phyloP scores from a whole-genome alignment of 2,113 vertebrate genomes.

The Microtus ochrogaster region DNA sequence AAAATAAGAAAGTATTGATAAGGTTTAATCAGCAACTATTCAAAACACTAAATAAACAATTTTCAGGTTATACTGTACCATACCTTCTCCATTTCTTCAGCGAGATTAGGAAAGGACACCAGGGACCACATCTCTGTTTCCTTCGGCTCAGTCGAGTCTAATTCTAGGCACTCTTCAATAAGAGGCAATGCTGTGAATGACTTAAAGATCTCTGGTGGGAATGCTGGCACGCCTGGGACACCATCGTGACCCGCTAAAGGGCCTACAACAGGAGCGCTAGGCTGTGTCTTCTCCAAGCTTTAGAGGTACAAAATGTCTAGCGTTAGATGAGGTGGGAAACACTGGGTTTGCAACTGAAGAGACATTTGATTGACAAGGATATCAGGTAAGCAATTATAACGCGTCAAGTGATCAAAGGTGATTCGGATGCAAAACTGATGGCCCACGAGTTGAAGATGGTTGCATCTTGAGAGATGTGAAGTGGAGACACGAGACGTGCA shows the following conservation, averaged over 20 bases:
- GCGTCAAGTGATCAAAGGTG: not conserved
- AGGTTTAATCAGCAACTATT: not conserved
- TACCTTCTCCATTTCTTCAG: not conserved
- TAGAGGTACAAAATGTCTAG: slow-evolving; percentile 8
- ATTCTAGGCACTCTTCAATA: not conserved
- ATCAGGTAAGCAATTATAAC: not conserved
- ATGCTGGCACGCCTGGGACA: not conserved
- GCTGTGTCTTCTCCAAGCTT: not conserved
- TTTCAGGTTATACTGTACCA: not conserved
- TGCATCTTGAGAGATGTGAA: not conserved
- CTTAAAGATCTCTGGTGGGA: not conserved
- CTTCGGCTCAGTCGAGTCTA: not conserved
- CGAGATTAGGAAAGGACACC: not conserved
- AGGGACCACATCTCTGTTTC: not conserved
- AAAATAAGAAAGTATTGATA: not conserved
- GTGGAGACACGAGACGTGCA: not conserved
- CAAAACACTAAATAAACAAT: not conserved
- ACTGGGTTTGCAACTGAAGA: not conserved
- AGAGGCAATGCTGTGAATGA: not conserved
- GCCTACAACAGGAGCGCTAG: not conserved
- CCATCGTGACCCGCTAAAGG: not conserved
- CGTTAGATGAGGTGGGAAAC: not conserved
- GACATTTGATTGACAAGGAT: not conserved
- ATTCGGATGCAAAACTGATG: not conserved
- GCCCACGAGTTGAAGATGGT: not conserved